These are phyloP conservation scores for Elaeidobius kamerunicus DNA, from an alignment of 2,888 invertebrate species.

Conservation along the genomic window DNA sequence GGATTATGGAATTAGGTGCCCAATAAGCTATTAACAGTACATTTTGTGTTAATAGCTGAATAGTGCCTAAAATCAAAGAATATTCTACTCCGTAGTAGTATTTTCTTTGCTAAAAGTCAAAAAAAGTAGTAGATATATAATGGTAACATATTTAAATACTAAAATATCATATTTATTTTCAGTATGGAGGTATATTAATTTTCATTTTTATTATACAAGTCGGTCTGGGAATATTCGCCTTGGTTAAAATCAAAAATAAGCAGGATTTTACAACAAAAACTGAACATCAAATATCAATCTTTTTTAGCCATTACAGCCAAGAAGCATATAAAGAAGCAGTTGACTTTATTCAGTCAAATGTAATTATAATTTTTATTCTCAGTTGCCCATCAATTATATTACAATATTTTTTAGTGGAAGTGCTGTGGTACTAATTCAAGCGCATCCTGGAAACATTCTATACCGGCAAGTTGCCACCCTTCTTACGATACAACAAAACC, in stretches of 20 bases:
- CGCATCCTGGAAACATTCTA: neutral
- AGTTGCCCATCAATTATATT: no score
- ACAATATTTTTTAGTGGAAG: slow-evolving; percentile 8
- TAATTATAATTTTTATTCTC: no score
- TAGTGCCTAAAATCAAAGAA: no score
- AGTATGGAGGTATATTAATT: slow-evolving; percentile 25
- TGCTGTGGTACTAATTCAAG: slow-evolving; percentile 22
- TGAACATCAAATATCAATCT: neutral
- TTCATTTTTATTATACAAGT: slow-evolving; percentile 27
- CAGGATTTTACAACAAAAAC: slow-evolving; percentile 7
- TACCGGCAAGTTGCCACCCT: slow-evolving; percentile 14
- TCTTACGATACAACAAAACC: no score
- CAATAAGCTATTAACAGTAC: no score
- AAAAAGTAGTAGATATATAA: no score
- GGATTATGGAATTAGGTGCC: no score
- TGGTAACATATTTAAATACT: no score
- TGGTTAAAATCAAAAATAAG: slow-evolving; percentile 20
- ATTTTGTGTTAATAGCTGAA: no score
- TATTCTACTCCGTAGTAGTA: no score
- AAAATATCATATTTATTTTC: slow-evolving; percentile 8
- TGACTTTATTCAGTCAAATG: slow-evolving; percentile 12
- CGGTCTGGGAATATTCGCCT: slow-evolving; percentile 25
- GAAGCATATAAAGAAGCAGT: neutral
- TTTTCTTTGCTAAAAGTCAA: no score
- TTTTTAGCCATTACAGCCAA: slow-evolving; percentile 7